Evolutionary conservation across 2,113 vertebrate species (phyloP).

Genomic region (Podarcis raffonei): DNA sequence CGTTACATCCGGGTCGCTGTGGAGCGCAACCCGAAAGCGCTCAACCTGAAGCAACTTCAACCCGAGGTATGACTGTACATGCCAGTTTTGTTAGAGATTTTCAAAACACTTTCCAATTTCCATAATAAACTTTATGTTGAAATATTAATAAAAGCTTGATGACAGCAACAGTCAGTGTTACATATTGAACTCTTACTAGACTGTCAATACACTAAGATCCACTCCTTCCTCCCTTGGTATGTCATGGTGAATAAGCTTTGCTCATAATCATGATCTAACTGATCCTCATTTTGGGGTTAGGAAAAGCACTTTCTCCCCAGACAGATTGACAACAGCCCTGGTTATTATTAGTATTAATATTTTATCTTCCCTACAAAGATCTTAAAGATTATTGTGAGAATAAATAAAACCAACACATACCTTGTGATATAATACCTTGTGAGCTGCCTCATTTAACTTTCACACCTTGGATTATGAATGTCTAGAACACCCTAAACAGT

Average conservation of each 20-base stretch:
- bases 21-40: no score
- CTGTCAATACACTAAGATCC: background rate
- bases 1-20: no score
- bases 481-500: background rate
- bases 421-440: background rate
- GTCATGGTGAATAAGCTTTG: background rate
- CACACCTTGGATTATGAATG: constrained; percentile 3
- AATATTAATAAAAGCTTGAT: background rate
- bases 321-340: background rate
- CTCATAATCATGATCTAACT: background rate
- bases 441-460: constrained; percentile 8
- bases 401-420: background rate
- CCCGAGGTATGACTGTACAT: no score
- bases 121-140: background rate
- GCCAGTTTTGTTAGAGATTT: background rate
- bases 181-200: background rate
- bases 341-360: background rate
- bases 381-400: background rate
- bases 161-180: background rate
- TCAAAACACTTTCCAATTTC: background rate
- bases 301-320: background rate
- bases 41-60: no score
- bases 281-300: background rate
- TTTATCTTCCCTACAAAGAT: background rate
- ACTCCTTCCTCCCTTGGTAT: background rate